Evolutionary conservation across 1,140 invertebrate genomes (phyloP).

Genomic region (Cherax destructor): DNA sequence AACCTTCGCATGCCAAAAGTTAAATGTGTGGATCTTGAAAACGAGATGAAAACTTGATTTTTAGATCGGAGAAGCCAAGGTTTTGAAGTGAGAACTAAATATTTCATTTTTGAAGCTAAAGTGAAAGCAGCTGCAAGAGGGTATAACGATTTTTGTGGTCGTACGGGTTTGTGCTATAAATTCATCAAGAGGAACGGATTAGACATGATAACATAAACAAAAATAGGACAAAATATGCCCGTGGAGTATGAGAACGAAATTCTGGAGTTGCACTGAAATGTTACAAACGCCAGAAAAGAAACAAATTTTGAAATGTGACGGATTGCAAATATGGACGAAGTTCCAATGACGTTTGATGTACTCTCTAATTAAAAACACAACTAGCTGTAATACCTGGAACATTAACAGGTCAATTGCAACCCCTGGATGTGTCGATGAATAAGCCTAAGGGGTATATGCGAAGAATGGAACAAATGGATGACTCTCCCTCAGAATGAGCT

Average conservation of each 20-base stretch:
- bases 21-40: neutral
- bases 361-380: neutral
- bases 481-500: neutral
- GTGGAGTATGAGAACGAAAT: slow-evolving; percentile 5
- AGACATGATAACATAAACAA: neutral
- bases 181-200: neutral
- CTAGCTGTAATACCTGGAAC: slow-evolving; percentile 24
- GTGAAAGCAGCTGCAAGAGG: neutral
- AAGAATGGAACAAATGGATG: slow-evolving; percentile 37
- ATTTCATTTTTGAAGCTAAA: too few species aligned
- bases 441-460: neutral
- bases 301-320: neutral
- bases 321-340: slow-evolving; percentile 15
- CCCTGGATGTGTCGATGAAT: neutral
- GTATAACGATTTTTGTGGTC: neutral
- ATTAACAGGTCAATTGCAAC: neutral
- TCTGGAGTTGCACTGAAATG: neutral
- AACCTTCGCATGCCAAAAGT: neutral
- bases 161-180: neutral
- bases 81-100: too few species aligned
- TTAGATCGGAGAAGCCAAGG: too few species aligned
- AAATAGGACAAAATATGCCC: slow-evolving; percentile 26
- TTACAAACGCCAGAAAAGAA: slow-evolving; percentile 2
- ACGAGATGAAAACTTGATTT: too few species aligned
- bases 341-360: neutral